phyloP scores from a whole-genome alignment of 2,113 vertebrate genomes.

The Leptocoma aspasia region DNA sequence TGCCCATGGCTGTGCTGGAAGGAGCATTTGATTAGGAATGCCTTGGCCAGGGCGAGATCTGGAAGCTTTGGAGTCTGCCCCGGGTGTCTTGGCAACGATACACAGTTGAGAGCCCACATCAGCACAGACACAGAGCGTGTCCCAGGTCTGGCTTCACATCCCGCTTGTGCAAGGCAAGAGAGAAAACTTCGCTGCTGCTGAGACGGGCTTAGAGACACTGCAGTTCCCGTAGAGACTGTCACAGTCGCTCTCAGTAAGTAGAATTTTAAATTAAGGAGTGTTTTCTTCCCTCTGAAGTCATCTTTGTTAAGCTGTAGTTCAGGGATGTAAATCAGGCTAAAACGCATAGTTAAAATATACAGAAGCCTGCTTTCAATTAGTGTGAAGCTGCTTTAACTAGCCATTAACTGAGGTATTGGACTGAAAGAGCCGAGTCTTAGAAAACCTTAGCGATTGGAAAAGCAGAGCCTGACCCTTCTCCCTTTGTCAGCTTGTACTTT shows the following conservation, averaged over 20 bases:
- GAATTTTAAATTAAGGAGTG: neutral
- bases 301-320: neutral
- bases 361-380: neutral
- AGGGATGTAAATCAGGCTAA: neutral
- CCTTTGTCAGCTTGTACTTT: neutral
- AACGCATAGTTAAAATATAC: neutral
- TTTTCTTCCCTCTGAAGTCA: neutral
- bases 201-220: neutral
- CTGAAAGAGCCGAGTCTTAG: neutral
- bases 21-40: constrained; percentile 60
- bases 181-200: neutral
- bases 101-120: constrained; percentile 9
- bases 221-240: neutral
- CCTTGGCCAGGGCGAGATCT: constrained; percentile 4
- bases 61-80: constrained; percentile 28
- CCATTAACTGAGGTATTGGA: neutral
- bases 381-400: neutral
- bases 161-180: neutral
- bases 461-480: neutral
- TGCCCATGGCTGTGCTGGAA: neutral
- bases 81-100: constrained; percentile 49
- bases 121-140: neutral
- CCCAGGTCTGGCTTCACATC: neutral
- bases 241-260: neutral
- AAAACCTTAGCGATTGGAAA: neutral